These are phyloP conservation scores for Cyrtonyx montezumae DNA, from an alignment of 2,113 vertebrate genomes.

Conservation along the genomic window DNA sequence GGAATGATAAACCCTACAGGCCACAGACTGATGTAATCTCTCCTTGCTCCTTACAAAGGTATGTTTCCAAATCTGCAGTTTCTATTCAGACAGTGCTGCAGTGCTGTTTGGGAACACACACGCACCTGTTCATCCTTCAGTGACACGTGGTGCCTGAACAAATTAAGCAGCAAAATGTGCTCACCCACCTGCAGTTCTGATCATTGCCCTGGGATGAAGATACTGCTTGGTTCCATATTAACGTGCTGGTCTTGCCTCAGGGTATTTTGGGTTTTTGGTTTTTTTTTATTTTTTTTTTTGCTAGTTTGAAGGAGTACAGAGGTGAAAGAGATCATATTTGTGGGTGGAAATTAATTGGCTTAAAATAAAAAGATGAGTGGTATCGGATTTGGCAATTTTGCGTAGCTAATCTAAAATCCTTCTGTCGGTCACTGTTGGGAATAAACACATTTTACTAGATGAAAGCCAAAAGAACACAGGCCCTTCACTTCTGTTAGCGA, in stretches of 20 bases:
- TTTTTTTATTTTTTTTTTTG: background rate
- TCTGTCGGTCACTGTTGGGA: background rate
- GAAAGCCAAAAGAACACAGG: background rate
- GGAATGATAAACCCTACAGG: fast-evolving
- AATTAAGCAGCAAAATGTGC: background rate
- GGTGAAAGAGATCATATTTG: conserved; percentile 31
- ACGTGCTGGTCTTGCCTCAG: background rate
- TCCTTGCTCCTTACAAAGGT: background rate
- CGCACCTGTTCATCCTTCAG: background rate
- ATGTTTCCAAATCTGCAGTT: background rate
- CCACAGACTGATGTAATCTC: fast-evolving
- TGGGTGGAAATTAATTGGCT: background rate
- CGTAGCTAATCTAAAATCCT: background rate
- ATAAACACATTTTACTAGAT: conserved; percentile 16
- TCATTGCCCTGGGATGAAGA: background rate
- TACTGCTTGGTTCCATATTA: background rate
- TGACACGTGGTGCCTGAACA: fast-evolving
- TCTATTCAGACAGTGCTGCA: fast-evolving
- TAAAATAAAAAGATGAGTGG: conserved; percentile 46
- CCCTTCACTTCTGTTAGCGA: background rate
- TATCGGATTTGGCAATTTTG: conserved; percentile 31
- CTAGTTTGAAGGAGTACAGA: conserved; percentile 1
- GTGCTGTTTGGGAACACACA: background rate
- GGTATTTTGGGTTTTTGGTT: background rate
- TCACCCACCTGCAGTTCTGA: background rate